phyloP scores from a whole-genome alignment of 2,888 invertebrate genomes.

The Standfussiana lucernea region DNA sequence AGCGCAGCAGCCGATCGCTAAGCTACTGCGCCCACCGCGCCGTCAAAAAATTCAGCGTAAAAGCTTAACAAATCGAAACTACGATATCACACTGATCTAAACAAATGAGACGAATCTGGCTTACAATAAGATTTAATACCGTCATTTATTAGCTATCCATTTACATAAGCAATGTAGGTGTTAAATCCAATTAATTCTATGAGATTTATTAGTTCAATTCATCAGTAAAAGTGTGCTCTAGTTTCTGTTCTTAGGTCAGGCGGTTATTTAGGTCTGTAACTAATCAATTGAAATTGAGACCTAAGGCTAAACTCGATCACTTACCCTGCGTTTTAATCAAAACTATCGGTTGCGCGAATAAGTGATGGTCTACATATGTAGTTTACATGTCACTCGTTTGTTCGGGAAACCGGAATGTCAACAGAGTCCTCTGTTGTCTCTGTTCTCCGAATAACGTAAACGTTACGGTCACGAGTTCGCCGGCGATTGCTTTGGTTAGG shows the following conservation, averaged over 20 bases:
- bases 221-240: conserved; percentile 10
- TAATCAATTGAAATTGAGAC: neutral
- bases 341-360: neutral
- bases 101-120: conserved; percentile 29
- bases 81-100: conserved; percentile 12
- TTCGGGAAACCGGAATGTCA: neutral
- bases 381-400: neutral
- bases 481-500: neutral
- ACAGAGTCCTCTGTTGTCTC: neutral
- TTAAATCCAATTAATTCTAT: conserved; percentile 47
- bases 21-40: neutral
- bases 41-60: neutral
- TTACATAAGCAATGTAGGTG: conserved; percentile 40
- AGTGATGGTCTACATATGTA: neutral
- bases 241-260: neutral
- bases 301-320: neutral
- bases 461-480: neutral
- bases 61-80: neutral
- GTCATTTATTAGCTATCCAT: conserved; percentile 28
- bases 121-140: conserved; percentile 37
- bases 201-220: conserved; percentile 32
- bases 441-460: neutral
- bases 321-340: neutral
- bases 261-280: neutral
- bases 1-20: neutral